A percentile compares a stretch with the other conserved stretches of the same genome.
Conservation (phyloP, 1,140 invertebrate genomes). For the Brachionus rubens region DNA sequence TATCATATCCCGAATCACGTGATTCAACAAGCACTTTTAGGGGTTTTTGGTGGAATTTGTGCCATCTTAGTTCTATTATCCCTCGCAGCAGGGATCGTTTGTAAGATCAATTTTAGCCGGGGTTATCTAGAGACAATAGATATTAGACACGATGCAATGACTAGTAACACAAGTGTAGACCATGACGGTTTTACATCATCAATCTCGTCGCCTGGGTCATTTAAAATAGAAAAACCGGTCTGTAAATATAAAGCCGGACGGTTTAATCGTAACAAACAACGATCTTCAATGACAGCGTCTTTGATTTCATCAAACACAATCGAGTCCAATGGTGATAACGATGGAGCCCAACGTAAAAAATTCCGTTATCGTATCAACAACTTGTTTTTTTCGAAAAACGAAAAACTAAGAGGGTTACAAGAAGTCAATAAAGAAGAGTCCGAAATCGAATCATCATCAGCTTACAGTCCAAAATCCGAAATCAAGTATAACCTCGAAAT, state of each 20-base stretch:
- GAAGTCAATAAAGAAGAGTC: constrained; percentile 19
- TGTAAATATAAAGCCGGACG: neutral
- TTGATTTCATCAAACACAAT: constrained; percentile 23
- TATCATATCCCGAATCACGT: constrained; percentile 23
- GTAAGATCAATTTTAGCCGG: constrained; percentile 27
- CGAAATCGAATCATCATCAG: constrained; percentile 4
- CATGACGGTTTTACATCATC: constrained; percentile 16
- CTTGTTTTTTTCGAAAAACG: constrained; percentile 24
- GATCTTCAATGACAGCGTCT: constrained; percentile 40
- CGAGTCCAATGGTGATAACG: neutral
- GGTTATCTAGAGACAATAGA: constrained; percentile 11
- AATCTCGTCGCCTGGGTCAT: constrained; percentile 19
- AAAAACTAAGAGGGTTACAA: constrained; percentile 24
- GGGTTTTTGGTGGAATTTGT: constrained; percentile 38
- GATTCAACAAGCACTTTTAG: constrained; percentile 42
- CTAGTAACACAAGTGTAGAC: constrained; percentile 38
- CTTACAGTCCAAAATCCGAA: constrained; percentile 5
- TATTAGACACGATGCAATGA: constrained; percentile 15
- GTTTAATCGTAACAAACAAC: constrained; percentile 34
- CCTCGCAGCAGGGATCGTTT: neutral
- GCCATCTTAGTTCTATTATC: constrained; percentile 36
- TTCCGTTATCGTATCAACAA: constrained; percentile 32
- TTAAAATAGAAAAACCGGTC: constrained; percentile 21
- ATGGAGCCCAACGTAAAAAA: constrained; percentile 7
- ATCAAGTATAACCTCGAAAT: neutral